Percentiles rank a stretch among this genome's conserved stretches.
These are phyloP conservation scores for Myotis vivesi DNA, from an alignment of 2,797 vertebrate species.

Conservation along the genomic window DNA sequence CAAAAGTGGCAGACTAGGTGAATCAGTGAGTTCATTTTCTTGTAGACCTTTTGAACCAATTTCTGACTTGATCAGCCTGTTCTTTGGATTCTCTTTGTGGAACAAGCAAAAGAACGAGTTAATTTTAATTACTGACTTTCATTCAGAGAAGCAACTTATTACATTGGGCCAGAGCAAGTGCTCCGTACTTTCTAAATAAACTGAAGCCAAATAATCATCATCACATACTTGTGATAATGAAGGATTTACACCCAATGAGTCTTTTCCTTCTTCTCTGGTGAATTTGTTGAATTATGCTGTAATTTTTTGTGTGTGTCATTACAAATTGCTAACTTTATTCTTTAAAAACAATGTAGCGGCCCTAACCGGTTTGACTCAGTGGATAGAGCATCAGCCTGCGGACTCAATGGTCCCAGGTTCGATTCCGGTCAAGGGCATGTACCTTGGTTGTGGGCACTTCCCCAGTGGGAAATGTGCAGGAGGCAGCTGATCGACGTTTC, in stretches of 20 bases:
- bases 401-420: too few relatives aligned
- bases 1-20: not conserved
- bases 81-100: not conserved
- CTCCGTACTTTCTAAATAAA: not conserved
- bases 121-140: not conserved
- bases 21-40: not conserved
- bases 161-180: not conserved
- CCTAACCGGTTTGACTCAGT: too few relatives aligned
- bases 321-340: conserved; percentile 27
- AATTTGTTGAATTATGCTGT: conserved; percentile 12
- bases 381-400: too few relatives aligned
- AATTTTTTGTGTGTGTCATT: conserved; percentile 18
- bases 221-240: conserved; percentile 8
- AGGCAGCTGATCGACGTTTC: too few relatives aligned
- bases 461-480: too few relatives aligned
- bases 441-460: too few relatives aligned
- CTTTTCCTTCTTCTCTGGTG: not conserved
- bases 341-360: not conserved
- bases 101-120: not conserved
- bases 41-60: not conserved
- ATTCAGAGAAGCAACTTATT: not conserved
- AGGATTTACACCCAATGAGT: not conserved
- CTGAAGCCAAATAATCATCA: not conserved
- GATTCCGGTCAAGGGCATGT: too few relatives aligned
- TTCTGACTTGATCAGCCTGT: not conserved